Evolutionary conservation across 2,113 vertebrate genomes (phyloP), one percentile per base, ranked within the genome.

Genomic region (Camelus bactrianus): DNA sequence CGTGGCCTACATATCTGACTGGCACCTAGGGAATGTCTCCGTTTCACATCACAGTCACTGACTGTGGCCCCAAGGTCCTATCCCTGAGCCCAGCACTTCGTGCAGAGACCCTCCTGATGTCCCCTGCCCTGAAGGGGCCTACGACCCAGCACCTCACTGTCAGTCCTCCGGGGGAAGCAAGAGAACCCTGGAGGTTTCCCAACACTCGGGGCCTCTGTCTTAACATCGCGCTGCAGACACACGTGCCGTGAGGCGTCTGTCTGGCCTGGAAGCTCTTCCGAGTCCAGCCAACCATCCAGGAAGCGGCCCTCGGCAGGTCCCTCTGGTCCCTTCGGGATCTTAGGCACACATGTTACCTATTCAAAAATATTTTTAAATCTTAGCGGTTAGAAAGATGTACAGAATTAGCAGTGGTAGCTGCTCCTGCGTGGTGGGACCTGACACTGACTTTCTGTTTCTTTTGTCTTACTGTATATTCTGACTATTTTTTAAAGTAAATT

Each of bases 371-470:
- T 58, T 84, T 85, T 22, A 69, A 72, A 80, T 52, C 16, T 73
- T 84, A 73, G 20, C 50, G 9, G 16, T 65, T 75, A 93, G 35
- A 72, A 89, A 85, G 46, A 42, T 77, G 60, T 16, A 14, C 20
- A 52, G 17, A 62, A 81, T 62, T 60, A 70, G 50, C 32, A 62
- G 9, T 32, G 70, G 38, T 62, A 7, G 84, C 35, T 62, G 28
- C 48, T 79, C 62, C 83, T 42, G 9, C 24, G 22, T 82, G 22
- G 62, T 84, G 9, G 56, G 12, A 65, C 28, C 14, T 93, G 80
- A 90, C 42, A 62, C 76, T 88, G 83, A 48, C 28, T 95, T 81
- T 60, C 42, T 58, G 62, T 26, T 42, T 52, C 38, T 81, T 79
- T 80, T 75, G 35, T 76, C 85, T 87, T 70, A 70, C 30, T 82